Evolutionary conservation across 2,797 vertebrate species (phyloP).

Genomic region (Enteromius unitaeniatus): DNA sequence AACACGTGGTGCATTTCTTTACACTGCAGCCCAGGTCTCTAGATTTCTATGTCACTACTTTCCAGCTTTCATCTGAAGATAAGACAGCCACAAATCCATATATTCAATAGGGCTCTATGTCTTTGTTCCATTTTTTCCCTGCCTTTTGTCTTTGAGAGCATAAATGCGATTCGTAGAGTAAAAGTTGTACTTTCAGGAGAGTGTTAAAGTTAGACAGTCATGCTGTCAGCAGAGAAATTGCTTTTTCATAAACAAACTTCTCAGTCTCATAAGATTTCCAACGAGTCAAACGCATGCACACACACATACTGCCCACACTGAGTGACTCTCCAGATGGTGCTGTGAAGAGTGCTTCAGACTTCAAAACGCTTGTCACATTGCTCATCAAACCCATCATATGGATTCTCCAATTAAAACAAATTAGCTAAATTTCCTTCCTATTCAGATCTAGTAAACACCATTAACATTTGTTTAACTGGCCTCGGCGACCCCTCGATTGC

Average conservation of each 20-base stretch:
- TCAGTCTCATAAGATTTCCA: constrained; percentile 35
- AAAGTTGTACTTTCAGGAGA: constrained; percentile 40
- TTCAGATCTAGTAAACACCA: constrained; percentile 19
- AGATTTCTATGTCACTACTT: constrained; percentile 39
- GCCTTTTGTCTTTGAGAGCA: constrained; percentile 19
- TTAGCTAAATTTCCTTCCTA: constrained; percentile 39
- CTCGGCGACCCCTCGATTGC: constrained; percentile 4
- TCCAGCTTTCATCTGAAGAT: constrained; percentile 44
- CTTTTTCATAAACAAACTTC: constrained; percentile 43
- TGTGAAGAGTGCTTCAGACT: constrained; percentile 41
- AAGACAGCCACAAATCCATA: constrained; percentile 44
- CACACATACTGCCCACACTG: constrained; percentile 45
- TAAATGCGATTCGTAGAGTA: constrained; percentile 6
- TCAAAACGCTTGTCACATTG: constrained; percentile 54
- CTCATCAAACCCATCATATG: constrained; percentile 54
- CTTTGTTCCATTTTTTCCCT: constrained; percentile 11
- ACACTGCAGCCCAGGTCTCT: constrained; percentile 22
- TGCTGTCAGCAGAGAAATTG: constrained; percentile 36
- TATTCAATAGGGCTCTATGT: constrained; percentile 35
- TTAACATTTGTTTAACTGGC: constrained; percentile 48
- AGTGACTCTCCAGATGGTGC: constrained; percentile 56
- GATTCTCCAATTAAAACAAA: constrained; percentile 55
- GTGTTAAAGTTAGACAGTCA: constrained; percentile 37
- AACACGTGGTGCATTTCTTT: constrained; percentile 12
- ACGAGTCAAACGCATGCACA: constrained; percentile 9